Evolutionary conservation across 2,113 vertebrate genomes (phyloP).

Genomic region (Xenopus tropicalis): UCB_Xtro_10.0 CM004443.2:26111501-26112000

Average conservation of each 20-base stretch:
- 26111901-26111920: conserved; percentile 12
- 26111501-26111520: no score
- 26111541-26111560: no score
- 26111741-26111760: conserved; percentile 19
- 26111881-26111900: conserved; percentile 15
- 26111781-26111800: conserved; percentile 9
- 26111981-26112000: conserved; percentile 11
- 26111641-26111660: conserved; percentile 10
- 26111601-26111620: no score
- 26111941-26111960: conserved; percentile 9
- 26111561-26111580: no score
- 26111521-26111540: no score
- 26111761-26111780: conserved; percentile 8
- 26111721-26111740: conserved; percentile 6
- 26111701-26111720: conserved; percentile 6
- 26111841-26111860: conserved; percentile 12
- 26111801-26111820: conserved; percentile 16
- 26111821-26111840: conserved; percentile 8
- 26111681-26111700: conserved; percentile 19
- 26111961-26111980: conserved; percentile 16
- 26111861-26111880: conserved; percentile 11
- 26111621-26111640: conserved; percentile 13
- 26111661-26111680: conserved; percentile 2
- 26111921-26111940: conserved; percentile 9
- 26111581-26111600: no score